A percentile compares a stretch with the other conserved stretches of the same genome.
Conservation (phyloP, 2,888 invertebrate species). For the Anagyrus pseudococci region DNA sequence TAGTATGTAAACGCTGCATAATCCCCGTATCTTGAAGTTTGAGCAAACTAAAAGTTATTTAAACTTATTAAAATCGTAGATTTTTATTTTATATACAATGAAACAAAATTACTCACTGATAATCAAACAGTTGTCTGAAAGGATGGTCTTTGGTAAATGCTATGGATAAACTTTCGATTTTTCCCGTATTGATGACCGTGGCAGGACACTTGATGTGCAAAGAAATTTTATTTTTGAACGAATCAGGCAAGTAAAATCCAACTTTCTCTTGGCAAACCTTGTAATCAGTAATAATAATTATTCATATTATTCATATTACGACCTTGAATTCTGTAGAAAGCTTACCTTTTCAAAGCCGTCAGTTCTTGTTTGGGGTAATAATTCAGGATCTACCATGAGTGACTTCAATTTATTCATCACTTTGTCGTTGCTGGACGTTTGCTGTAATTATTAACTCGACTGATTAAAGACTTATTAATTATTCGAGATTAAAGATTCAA, state of each 20-base stretch:
- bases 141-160: constrained; percentile 42
- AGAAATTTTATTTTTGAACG: constrained; percentile 23
- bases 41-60: constrained; percentile 38
- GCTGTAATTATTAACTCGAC: not conserved
- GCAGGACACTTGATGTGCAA: constrained; percentile 41
- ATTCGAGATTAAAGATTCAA: not conserved
- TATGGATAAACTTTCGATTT: constrained; percentile 43
- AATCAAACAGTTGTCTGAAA: constrained; percentile 45
- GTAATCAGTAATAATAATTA: too few species aligned
- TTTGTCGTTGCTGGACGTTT: not conserved
- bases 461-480: not conserved
- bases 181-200: constrained; percentile 34
- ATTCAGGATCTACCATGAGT: constrained; percentile 34
- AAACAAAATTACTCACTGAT: constrained; percentile 42
- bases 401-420: constrained; percentile 24
- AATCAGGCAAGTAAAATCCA: constrained; percentile 40
- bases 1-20: constrained; percentile 18
- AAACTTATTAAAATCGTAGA: too few species aligned
- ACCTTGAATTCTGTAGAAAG: too few species aligned
- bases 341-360: constrained; percentile 22
- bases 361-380: constrained; percentile 31
- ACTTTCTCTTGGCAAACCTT: constrained; percentile 35
- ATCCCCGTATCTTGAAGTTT: constrained; percentile 38
- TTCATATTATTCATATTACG: too few species aligned
- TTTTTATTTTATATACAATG: too few species aligned